Evolutionary conservation across 2,888 invertebrate species (phyloP).

Genomic region (Trypoxylon attenuatum): DNA sequence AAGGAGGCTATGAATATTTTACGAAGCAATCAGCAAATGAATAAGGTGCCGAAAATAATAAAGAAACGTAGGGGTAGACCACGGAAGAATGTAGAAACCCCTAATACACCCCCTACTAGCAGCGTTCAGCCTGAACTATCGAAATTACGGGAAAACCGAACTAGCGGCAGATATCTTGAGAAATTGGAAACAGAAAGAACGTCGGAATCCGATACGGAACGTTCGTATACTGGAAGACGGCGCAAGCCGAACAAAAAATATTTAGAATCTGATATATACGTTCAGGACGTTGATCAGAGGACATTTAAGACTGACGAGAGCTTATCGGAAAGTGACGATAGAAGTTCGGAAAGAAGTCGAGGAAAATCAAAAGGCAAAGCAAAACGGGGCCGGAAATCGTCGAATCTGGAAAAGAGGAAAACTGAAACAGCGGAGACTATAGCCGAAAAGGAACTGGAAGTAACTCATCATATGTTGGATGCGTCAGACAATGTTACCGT

Average conservation of each 20-base stretch:
- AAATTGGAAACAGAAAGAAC: constrained; percentile 46
- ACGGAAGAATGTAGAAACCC: constrained; percentile 44
- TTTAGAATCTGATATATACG: constrained; percentile 56
- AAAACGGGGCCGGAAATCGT: constrained; percentile 48
- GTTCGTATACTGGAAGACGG: constrained; percentile 59
- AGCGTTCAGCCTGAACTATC: constrained; percentile 31
- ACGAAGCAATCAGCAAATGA: constrained; percentile 12
- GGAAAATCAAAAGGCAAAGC: constrained; percentile 43
- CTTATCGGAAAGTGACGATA: constrained; percentile 67
- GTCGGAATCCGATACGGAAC: constrained; percentile 64
- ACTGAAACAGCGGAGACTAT: constrained; percentile 27
- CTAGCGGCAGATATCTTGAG: constrained; percentile 23
- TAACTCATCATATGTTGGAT: constrained; percentile 42
- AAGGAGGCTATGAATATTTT: constrained; percentile 18
- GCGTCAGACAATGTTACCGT: constrained; percentile 24
- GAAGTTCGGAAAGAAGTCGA: constrained; percentile 38
- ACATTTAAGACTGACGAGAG: constrained; percentile 65
- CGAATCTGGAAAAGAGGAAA: constrained; percentile 20
- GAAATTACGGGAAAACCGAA: constrained; percentile 25
- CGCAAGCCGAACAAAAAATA: constrained; percentile 65
- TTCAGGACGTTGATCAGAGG: constrained; percentile 60
- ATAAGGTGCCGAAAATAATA: constrained; percentile 8
- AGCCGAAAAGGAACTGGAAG: constrained; percentile 55
- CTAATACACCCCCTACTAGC: constrained; percentile 9
- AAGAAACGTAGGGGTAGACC: constrained; percentile 63